Conservation (phyloP, 1,140 invertebrate species). For the Zaprionus capensis region DNA sequence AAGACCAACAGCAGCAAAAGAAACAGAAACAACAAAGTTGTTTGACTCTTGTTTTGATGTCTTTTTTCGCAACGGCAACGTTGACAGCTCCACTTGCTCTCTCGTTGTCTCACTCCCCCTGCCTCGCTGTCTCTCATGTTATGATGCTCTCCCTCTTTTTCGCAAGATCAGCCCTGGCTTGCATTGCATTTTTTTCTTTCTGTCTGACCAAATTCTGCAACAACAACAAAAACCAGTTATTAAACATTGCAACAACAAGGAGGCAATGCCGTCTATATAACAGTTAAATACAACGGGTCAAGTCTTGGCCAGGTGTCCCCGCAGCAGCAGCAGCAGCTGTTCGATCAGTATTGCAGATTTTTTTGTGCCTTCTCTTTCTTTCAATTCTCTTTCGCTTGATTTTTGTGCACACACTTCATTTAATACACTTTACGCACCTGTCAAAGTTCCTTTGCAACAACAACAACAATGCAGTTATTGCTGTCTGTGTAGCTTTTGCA, state of each 20-base stretch:
- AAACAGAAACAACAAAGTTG: conserved; percentile 58
- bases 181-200: too few species aligned
- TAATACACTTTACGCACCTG: conserved; percentile 25
- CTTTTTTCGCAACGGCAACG: conserved; percentile 27
- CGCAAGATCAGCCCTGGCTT: too few species aligned
- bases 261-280: conserved; percentile 38
- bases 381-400: neutral
- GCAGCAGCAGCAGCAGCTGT: conserved; percentile 38
- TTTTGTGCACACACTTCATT: conserved; percentile 14
- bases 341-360: conserved; percentile 36
- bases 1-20: conserved; percentile 17
- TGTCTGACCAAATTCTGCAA: conserved; percentile 35
- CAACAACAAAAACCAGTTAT: conserved; percentile 58
- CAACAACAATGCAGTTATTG: conserved; percentile 22
- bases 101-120: conserved; percentile 2
- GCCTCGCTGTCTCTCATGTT: too few species aligned
- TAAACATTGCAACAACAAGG: conserved; percentile 43
- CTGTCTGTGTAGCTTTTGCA: conserved; percentile 8
- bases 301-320: conserved; percentile 48
- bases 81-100: conserved; percentile 18
- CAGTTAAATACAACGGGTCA: conserved; percentile 48
- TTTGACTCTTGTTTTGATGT: conserved; percentile 59
- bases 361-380: neutral
- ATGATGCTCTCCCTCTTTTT: too few species aligned
- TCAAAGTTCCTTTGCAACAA: conserved; percentile 6